Evolutionary conservation across 2,888 invertebrate genomes (phyloP).

Genomic region (Anaspis maculata): DNA sequence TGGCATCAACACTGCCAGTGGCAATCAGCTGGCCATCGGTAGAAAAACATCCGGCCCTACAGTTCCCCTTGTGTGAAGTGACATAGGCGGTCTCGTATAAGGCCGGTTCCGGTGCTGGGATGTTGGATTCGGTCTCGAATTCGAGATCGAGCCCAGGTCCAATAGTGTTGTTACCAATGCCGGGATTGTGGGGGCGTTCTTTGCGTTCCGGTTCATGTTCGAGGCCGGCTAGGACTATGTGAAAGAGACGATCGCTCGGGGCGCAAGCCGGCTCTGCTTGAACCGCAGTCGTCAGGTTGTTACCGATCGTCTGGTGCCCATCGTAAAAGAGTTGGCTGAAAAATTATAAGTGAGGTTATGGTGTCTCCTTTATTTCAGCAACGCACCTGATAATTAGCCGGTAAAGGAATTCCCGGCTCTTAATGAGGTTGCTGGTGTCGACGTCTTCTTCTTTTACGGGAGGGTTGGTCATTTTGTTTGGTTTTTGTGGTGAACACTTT

Average conservation of each 20-base stretch:
- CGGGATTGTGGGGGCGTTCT: constrained; percentile 51
- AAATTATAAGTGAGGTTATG: constrained; percentile 9
- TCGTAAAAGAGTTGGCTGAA: constrained; percentile 93
- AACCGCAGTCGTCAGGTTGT: constrained; percentile 71
- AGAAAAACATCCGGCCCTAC: constrained; percentile 93
- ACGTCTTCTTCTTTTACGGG: constrained; percentile 44
- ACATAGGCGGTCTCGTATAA: constrained; percentile 98
- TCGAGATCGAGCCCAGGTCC: constrained; percentile 77
- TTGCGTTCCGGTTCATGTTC: constrained; percentile 73
- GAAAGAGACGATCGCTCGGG: constrained; percentile 86
- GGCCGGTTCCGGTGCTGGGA: constrained; percentile 91
- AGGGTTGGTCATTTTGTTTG: constrained; percentile 12
- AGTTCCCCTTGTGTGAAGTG: constrained; percentile 95
- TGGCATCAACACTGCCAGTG: constrained; percentile 96
- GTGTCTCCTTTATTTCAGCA: constrained; percentile 2
- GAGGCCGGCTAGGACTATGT: constrained; percentile 77
- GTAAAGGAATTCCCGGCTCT: constrained; percentile 82
- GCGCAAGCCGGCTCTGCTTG: constrained; percentile 92
- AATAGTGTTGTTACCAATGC: constrained; percentile 53
- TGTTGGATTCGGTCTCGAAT: constrained; percentile 90
- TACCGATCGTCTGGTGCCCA: constrained; percentile 89
- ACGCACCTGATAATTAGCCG: constrained; percentile 83
- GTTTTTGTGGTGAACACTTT: too few relatives aligned
- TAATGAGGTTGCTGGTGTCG: constrained; percentile 71
- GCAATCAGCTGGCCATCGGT: constrained; percentile 92